Percentiles rank a stretch among this genome's conserved stretches.
These are phyloP conservation scores for Nixonia krombeini DNA, from an alignment of 1,140 invertebrate genomes.

Conservation along the genomic window DNA sequence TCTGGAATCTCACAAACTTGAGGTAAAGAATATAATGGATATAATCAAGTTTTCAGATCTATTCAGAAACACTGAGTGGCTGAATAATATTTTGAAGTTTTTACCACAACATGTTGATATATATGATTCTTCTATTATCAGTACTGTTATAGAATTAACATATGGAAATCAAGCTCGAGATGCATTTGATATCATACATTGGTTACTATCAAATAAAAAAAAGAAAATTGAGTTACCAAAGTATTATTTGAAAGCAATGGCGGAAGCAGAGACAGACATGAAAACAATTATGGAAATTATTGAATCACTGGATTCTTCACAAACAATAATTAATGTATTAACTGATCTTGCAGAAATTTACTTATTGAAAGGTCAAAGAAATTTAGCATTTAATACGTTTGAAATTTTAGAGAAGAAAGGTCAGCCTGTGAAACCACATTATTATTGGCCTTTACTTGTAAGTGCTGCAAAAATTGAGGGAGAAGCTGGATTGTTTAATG, in stretches of 20 bases:
- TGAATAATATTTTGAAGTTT: neutral
- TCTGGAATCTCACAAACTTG: slow-evolving; percentile 48
- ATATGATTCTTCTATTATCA: slow-evolving; percentile 18
- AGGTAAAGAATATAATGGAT: slow-evolving; percentile 68
- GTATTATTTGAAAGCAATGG: slow-evolving; percentile 28
- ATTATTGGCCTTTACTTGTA: slow-evolving; percentile 74
- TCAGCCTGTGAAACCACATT: slow-evolving; percentile 71
- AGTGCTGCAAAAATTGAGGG: slow-evolving; percentile 24
- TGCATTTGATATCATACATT: slow-evolving; percentile 60
- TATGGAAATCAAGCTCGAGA: slow-evolving; percentile 27
- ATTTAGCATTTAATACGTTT: slow-evolving; percentile 68
- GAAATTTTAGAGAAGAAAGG: slow-evolving; percentile 68
- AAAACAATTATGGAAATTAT: slow-evolving; percentile 60
- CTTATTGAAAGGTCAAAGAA: slow-evolving; percentile 58
- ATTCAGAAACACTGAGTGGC: neutral
- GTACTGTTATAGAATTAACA: slow-evolving; percentile 35
- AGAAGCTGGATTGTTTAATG: slow-evolving; percentile 70
- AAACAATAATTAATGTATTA: slow-evolving; percentile 29
- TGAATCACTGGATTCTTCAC: slow-evolving; percentile 60
- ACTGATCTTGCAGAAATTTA: slow-evolving; percentile 64
- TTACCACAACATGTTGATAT: neutral
- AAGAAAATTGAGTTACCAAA: neutral
- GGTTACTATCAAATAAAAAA: slow-evolving; percentile 33
- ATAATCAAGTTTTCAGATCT: slow-evolving; percentile 68
- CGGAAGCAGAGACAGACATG: slow-evolving; percentile 33